Base-by-base conservation (phyloP, 2,113 vertebrate genomes). In the Fulmarus glacialis region DNA sequence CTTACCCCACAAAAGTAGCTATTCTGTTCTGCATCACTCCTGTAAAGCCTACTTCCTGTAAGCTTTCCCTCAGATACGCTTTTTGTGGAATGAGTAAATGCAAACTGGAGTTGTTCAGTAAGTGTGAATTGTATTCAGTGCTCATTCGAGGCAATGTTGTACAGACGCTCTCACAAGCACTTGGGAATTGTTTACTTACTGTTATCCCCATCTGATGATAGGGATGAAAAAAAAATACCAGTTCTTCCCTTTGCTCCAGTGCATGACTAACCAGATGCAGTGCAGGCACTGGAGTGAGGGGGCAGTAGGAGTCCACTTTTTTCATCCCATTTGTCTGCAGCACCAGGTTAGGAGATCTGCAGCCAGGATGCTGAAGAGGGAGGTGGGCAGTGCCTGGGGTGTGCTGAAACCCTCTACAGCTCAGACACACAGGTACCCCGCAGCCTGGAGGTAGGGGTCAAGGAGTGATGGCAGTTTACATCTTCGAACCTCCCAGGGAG, bases 351-450 rank as follows among this genome's bases (percentile, higher is more conserved):
- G n/a, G 38, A 71, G n/a, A 9, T 15, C 9, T 29, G 29, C 27
- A 70, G 59, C 7, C 8, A 3, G 8, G 29, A 2, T 56, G 26
- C 30, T 30, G 0, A 60, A 59, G 20, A 21, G 18, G 20, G 9
- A 68, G 23, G 12, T 1, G 3, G 9, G 10, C 30, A 73, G 34
- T 11, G 6, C 23, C 55, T 30, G 72, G 10, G 18, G 2, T 32
- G 36, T 53, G 30, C 42, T 45, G 59, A 15, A 77, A 32, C 24
- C 30, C 5, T 42, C 26, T n/a, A 0, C 4, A 42, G 43, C 62
- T 80, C 43, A 14, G 45, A 9, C 16, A 29, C 5, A 2, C 2
- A 5, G 9, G 6, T 19, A 8, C 38, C 10, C 68, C 1, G 2
- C 5, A 56, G 0, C 15, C 29, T 27, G 34, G 29, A 26, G 42